phyloP scores from a whole-genome alignment of 2,888 invertebrate species.

The Timema podura region DNA sequence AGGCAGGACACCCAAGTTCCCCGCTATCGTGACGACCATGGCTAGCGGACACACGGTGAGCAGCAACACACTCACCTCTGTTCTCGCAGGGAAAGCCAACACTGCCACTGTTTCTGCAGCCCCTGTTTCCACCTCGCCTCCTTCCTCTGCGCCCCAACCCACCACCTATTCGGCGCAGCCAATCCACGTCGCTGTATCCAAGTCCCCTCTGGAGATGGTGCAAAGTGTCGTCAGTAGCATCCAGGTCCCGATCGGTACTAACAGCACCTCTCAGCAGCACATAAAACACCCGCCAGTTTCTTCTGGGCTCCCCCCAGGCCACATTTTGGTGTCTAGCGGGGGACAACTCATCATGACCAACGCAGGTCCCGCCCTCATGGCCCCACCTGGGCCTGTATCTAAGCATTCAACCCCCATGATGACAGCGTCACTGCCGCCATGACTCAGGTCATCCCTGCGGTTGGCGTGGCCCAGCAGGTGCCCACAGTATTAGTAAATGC shows the following conservation, averaged over 20 bases:
- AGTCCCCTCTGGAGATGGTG: slow-evolving; percentile 72
- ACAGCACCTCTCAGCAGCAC: slow-evolving; percentile 25
- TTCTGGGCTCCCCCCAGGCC: slow-evolving; percentile 54
- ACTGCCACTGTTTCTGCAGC: slow-evolving; percentile 74
- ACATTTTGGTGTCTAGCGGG: slow-evolving; percentile 71
- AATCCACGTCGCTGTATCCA: slow-evolving; percentile 42
- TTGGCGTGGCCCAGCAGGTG: slow-evolving; percentile 60
- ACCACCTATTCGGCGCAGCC: slow-evolving; percentile 15
- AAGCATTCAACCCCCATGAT: slow-evolving; percentile 55
- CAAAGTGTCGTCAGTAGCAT: slow-evolving; percentile 70
- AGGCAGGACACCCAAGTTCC: slow-evolving; percentile 17
- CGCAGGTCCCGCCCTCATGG: slow-evolving; percentile 42
- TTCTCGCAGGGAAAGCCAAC: slow-evolving; percentile 69
- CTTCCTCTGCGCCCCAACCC: slow-evolving; percentile 28
- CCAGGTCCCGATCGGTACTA: slow-evolving; percentile 49
- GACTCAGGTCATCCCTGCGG: slow-evolving; percentile 60
- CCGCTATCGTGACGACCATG: slow-evolving; percentile 54
- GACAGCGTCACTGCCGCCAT: slow-evolving; percentile 51
- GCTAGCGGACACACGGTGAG: slow-evolving; percentile 73
- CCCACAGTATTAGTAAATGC: slow-evolving; percentile 75
- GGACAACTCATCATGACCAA: slow-evolving; percentile 68
- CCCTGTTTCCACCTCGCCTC: slow-evolving; percentile 48
- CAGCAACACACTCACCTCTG: slow-evolving; percentile 77
- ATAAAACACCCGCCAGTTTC: slow-evolving; percentile 22
- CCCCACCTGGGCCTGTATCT: slow-evolving; percentile 50